Evolutionary conservation across 2,888 invertebrate genomes (phyloP).

Genomic region (Sipha maydis): DNA sequence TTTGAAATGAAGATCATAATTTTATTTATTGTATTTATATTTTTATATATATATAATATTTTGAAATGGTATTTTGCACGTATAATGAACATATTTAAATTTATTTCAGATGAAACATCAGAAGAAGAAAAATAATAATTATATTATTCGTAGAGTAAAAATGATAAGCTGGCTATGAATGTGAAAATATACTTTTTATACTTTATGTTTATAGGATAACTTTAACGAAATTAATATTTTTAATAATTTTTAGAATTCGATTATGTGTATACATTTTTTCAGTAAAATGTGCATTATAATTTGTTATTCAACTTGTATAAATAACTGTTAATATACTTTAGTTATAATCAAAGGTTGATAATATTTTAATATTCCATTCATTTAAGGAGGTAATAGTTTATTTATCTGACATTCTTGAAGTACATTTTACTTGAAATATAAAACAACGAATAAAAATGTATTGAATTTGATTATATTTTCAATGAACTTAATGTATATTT

Average conservation of each 20-base stretch:
- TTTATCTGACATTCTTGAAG: background rate
- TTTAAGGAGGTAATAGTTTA: background rate
- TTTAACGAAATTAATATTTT: background rate
- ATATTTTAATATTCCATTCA: background rate
- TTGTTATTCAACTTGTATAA: background rate
- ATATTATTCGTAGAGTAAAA: background rate
- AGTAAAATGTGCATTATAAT: background rate
- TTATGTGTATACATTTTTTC: background rate
- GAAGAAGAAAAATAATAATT: slow-evolving; percentile 50
- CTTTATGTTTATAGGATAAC: background rate
- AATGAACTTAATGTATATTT: background rate
- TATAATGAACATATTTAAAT: background rate
- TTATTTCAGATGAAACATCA: slow-evolving; percentile 49
- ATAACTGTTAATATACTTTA: background rate
- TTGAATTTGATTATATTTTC: background rate
- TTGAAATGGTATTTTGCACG: background rate
- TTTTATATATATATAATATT: no score
- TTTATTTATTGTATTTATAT: no score
- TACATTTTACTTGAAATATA: background rate
- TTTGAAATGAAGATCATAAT: no score
- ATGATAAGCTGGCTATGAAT: background rate
- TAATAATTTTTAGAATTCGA: background rate
- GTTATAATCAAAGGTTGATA: background rate
- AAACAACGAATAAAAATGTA: background rate
- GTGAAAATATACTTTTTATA: background rate